Evolutionary conservation across 2,888 invertebrate genomes (phyloP).

Genomic region (Rotaria socialis): DNA sequence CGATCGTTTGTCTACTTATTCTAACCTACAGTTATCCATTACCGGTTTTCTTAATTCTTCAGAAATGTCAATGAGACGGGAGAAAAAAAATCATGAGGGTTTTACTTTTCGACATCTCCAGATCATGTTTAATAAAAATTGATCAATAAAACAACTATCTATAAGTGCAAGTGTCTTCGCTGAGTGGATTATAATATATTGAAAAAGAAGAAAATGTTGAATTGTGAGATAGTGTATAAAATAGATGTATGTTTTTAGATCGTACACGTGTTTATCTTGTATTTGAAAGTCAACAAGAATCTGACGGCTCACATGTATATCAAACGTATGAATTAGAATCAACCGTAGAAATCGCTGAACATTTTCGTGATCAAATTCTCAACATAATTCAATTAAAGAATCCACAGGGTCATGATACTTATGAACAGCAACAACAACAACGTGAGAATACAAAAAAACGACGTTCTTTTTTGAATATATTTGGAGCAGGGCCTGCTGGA

Average conservation of each 20-base stretch:
- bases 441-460: conserved; percentile 21
- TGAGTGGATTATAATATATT: too few relatives aligned
- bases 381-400: conserved; percentile 20
- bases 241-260: background rate
- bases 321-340: conserved; percentile 25
- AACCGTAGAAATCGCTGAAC: background rate
- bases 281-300: background rate
- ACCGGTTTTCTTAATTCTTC: too few relatives aligned
- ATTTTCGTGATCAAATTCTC: background rate
- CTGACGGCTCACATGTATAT: background rate
- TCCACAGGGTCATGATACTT: background rate
- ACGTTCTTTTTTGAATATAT: background rate
- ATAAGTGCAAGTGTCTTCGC: too few relatives aligned
- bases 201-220: too few relatives aligned
- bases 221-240: too few relatives aligned
- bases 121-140: too few relatives aligned
- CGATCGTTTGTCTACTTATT: too few relatives aligned
- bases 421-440: background rate
- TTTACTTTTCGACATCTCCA: too few relatives aligned
- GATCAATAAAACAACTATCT: too few relatives aligned
- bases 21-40: too few relatives aligned
- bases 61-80: too few relatives aligned
- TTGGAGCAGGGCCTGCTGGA: background rate
- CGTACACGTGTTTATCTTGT: background rate
- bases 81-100: too few relatives aligned